Conservation (phyloP, 2,113 vertebrate species). For the Chaenocephalus aceratus region DNA sequence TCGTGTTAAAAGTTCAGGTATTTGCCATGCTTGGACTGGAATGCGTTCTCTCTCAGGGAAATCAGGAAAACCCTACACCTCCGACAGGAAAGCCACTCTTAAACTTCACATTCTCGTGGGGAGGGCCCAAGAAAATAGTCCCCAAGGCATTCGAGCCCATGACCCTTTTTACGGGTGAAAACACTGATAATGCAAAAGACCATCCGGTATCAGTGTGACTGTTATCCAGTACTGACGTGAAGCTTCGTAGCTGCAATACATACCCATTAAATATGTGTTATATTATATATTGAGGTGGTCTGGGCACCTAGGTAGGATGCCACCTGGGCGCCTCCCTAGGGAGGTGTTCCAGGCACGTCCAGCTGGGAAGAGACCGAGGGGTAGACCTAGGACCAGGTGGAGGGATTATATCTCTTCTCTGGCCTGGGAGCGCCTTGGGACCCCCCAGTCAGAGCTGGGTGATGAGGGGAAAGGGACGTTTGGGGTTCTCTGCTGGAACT, state of each 20-base stretch:
- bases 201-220: neutral
- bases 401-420: no score
- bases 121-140: constrained; percentile 16
- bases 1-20: constrained; percentile 45
- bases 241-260: neutral
- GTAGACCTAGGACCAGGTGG: no score
- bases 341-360: no score
- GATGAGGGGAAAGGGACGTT: no score
- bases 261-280: neutral
- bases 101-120: constrained; percentile 2
- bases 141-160: neutral
- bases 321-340: no score
- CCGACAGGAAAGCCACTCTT: constrained; percentile 31
- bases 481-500: no score
- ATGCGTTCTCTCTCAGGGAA: constrained; percentile 8
- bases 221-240: constrained; percentile 19
- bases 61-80: constrained; percentile 41
- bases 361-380: no score
- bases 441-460: no score
- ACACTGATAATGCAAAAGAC: constrained; percentile 26
- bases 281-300: no score
- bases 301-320: no score
- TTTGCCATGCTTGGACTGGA: constrained; percentile 42
- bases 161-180: constrained; percentile 12
- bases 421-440: no score